phyloP scores from a whole-genome alignment of 2,888 invertebrate species.

The Brenthis daphne region DNA sequence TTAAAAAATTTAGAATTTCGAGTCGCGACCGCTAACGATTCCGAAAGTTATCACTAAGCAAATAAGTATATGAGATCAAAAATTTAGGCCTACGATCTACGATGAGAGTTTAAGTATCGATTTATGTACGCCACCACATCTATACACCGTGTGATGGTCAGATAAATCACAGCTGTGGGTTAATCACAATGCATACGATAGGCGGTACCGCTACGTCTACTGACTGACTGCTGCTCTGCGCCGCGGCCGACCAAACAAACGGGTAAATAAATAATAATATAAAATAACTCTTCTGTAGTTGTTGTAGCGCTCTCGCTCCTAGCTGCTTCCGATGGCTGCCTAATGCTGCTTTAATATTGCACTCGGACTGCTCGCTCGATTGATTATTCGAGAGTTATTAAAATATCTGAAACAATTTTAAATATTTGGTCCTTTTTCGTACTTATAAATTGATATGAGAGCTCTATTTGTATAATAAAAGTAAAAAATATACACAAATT shows the following conservation, averaged over 20 bases:
- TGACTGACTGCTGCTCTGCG: constrained; percentile 33
- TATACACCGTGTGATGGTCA: constrained; percentile 71
- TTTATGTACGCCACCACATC: constrained; percentile 76
- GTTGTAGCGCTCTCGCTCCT: constrained; percentile 48
- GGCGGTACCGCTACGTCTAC: constrained; percentile 77
- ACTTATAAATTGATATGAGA: too few species aligned
- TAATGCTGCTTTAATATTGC: constrained; percentile 54
- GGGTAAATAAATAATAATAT: constrained; percentile 61
- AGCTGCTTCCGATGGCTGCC: constrained; percentile 74
- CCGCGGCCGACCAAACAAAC: constrained; percentile 56
- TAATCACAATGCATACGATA: constrained; percentile 76
- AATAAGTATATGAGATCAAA: constrained; percentile 83
- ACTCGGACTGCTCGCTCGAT: constrained; percentile 59
- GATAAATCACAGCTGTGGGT: constrained; percentile 78
- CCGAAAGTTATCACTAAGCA: constrained; percentile 80
- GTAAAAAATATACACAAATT: too few species aligned
- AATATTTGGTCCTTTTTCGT: too few species aligned
- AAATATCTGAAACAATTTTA: constrained; percentile 25
- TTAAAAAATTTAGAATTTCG: constrained; percentile 60
- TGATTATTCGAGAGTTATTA: constrained; percentile 64
- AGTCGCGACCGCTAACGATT: constrained; percentile 71
- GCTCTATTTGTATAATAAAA: too few species aligned
- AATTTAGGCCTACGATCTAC: constrained; percentile 81
- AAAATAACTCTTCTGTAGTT: constrained; percentile 60
- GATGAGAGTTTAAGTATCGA: constrained; percentile 71